A percentile compares a stretch with the other conserved stretches of the same genome.
phyloP scores from a whole-genome alignment of 2,888 invertebrate genomes.

The Gastracanthus pulcherrimus region DNA sequence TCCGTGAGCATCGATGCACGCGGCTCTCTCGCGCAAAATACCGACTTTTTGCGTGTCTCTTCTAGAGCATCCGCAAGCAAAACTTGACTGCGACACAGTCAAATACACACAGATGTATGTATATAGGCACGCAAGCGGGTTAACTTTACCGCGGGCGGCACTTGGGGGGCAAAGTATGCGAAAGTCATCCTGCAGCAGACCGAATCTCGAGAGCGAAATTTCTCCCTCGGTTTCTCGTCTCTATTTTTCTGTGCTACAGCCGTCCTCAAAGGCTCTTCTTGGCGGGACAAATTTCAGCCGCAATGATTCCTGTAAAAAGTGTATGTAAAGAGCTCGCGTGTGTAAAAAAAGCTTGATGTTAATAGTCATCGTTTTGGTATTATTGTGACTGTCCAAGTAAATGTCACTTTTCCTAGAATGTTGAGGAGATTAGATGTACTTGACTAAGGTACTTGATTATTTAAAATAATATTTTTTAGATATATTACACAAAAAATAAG shows the following conservation, averaged over 20 bases:
- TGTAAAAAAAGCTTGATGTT: background rate
- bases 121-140: background rate
- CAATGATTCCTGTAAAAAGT: constrained; percentile 16
- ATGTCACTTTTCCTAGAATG: too few relatives aligned
- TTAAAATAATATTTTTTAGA: too few relatives aligned
- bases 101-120: background rate
- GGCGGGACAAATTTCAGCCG: background rate
- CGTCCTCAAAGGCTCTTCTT: constrained; percentile 23
- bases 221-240: background rate
- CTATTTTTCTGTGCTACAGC: background rate
- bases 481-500: too few relatives aligned
- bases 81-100: background rate
- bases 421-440: too few relatives aligned
- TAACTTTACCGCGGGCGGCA: constrained; percentile 3
- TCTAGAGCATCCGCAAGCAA: background rate
- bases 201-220: constrained; percentile 14
- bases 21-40: too few relatives aligned
- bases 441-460: too few relatives aligned
- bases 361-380: background rate
- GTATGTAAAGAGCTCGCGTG: background rate
- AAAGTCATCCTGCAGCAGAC: constrained; percentile 10
- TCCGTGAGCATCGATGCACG: too few relatives aligned
- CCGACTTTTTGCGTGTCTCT: background rate
- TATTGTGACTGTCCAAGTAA: too few relatives aligned
- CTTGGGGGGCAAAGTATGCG: constrained; percentile 13